phyloP scores from a whole-genome alignment of 92 coral and sea anemone species.

The Epizoanthus stellaris region DNA sequence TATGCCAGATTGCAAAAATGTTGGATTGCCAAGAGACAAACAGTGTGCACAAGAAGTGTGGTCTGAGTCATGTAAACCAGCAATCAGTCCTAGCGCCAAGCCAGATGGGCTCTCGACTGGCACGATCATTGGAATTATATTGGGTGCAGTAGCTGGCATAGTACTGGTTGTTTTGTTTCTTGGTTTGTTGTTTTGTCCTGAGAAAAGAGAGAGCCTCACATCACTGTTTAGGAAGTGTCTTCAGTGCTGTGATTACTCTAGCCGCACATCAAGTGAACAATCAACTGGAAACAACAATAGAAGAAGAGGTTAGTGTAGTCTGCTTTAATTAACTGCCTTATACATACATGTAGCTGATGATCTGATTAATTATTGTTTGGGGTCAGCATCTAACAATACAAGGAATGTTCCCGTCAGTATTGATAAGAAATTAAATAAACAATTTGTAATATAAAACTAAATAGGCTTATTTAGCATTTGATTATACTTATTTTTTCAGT shows the following conservation, averaged over 20 bases:
- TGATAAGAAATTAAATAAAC: no score
- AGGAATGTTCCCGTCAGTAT: no score
- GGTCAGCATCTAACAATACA: no score
- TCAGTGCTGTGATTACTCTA: not conserved
- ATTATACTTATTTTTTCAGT: no score
- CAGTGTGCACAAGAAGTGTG: constrained; percentile 6
- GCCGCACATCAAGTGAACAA: not conserved
- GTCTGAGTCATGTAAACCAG: not conserved
- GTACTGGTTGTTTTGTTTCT: not conserved
- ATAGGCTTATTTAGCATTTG: no score
- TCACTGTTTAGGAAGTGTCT: not conserved
- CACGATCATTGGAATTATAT: not conserved
- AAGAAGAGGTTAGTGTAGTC: not conserved
- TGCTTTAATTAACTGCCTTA: no score
- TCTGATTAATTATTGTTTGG: no score
- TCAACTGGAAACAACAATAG: not conserved
- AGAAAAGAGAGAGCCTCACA: not conserved
- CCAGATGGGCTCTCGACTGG: not conserved
- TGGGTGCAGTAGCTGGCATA: not conserved
- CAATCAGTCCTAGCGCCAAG: not conserved
- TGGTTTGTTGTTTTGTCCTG: not conserved
- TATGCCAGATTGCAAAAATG: constrained; percentile 11
- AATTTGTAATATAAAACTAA: no score
- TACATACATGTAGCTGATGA: no score
- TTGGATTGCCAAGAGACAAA: not conserved